A percentile compares a stretch with the other conserved stretches of the same genome.
Conservation (phyloP, 2,797 vertebrate species). For the Tangara arthus region DNA sequence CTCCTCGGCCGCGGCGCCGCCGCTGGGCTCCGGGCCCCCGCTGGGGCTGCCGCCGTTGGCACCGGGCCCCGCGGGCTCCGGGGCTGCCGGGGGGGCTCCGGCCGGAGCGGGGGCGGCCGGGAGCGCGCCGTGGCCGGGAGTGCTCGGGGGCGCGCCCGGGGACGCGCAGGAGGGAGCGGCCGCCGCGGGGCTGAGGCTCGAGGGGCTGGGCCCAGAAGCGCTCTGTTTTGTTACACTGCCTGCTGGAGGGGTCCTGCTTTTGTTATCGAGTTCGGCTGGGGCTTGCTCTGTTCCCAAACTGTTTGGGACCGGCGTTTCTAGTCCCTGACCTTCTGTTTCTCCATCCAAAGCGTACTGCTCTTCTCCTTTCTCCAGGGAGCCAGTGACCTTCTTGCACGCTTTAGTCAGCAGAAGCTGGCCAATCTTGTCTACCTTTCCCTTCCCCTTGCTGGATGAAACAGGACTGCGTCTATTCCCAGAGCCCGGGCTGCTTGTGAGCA, state of each 20-base stretch:
- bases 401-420: slow-evolving; percentile 79
- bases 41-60: slow-evolving; percentile 28
- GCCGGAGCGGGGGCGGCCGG: not conserved
- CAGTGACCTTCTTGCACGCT: slow-evolving; percentile 76
- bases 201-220: slow-evolving; percentile 56
- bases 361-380: slow-evolving; percentile 78
- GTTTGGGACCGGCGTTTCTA: slow-evolving; percentile 52
- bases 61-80: not conserved
- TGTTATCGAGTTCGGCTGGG: slow-evolving; percentile 67
- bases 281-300: slow-evolving; percentile 66
- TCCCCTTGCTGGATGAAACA: slow-evolving; percentile 81
- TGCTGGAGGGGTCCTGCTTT: slow-evolving; percentile 56
- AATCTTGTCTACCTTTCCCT: slow-evolving; percentile 83
- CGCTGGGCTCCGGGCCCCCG: not conserved
- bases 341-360: slow-evolving; percentile 73
- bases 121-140: slow-evolving; percentile 36
- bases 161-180: slow-evolving; percentile 49
- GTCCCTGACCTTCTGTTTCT: slow-evolving; percentile 71
- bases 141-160: slow-evolving; percentile 47
- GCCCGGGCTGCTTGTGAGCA: slow-evolving; percentile 84
- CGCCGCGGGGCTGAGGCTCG: not conserved
- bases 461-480: slow-evolving; percentile 82
- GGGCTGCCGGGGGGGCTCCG: not conserved
- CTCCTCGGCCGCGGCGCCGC: slow-evolving; percentile 13
- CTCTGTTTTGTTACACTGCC: slow-evolving; percentile 67